Conservation (phyloP, 2,888 invertebrate species). For the Artemia sp. region DNA sequence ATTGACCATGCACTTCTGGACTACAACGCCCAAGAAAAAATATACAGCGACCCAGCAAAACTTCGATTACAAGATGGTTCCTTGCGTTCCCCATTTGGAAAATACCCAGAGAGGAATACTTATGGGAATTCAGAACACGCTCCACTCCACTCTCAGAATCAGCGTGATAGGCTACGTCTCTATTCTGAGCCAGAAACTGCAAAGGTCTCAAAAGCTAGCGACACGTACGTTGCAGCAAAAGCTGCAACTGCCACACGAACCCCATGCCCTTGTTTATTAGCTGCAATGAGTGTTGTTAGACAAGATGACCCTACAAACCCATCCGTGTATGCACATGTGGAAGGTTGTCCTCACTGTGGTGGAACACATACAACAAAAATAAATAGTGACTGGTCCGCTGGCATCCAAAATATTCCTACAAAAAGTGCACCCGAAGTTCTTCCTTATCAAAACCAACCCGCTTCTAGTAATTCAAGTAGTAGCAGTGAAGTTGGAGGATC, state of each 20-base stretch:
- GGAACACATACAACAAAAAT: conserved; percentile 12
- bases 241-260: neutral
- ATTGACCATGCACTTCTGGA: conserved; percentile 13
- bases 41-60: neutral
- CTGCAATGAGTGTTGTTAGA: conserved; percentile 7
- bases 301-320: conserved; percentile 1
- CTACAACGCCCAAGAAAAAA: conserved; percentile 10
- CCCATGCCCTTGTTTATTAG: neutral
- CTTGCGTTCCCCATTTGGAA: neutral
- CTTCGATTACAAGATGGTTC: neutral
- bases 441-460: neutral
- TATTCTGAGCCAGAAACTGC: neutral
- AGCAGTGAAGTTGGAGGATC: conserved; percentile 9
- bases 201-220: neutral
- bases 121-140: neutral
- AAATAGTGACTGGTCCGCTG: neutral
- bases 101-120: neutral
- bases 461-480: neutral
- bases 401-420: neutral
- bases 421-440: neutral
- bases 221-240: neutral
- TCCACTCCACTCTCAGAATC: neutral
- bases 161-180: neutral
- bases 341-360: conserved; percentile 12
- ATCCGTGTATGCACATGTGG: conserved; percentile 9